Evolutionary conservation across 2,113 vertebrate genomes (phyloP).

Genomic region (Neofelis nebulosa): DNA sequence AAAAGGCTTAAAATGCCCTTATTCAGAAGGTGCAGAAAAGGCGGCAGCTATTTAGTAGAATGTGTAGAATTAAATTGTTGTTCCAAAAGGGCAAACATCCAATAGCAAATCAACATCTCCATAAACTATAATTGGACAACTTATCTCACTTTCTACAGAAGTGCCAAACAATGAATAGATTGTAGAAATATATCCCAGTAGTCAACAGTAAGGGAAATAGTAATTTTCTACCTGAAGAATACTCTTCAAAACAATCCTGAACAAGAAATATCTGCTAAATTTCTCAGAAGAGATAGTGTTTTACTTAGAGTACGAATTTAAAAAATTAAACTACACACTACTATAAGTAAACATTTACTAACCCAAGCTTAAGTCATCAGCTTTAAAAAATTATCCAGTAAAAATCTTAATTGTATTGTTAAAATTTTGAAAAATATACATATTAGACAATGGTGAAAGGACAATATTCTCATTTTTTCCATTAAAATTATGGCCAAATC

Average conservation of each 20-base stretch:
- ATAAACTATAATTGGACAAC: slow-evolving; percentile 43
- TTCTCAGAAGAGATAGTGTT: neutral
- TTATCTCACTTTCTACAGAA: neutral
- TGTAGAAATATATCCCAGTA: neutral
- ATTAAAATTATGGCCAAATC: neutral
- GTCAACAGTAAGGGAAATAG: neutral
- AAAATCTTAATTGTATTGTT: neutral
- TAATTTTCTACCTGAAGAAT: neutral
- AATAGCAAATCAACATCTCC: neutral
- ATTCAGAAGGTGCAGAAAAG: neutral
- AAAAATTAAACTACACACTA: neutral
- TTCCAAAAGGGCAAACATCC: neutral
- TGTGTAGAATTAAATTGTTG: neutral
- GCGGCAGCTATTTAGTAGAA: neutral
- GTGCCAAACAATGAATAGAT: neutral
- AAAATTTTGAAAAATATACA: slow-evolving; percentile 10
- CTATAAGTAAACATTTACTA: neutral
- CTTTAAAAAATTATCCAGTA: neutral
- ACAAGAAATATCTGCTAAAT: neutral
- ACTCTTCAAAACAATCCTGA: neutral
- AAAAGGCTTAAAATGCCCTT: slow-evolving; percentile 7
- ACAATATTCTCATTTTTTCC: neutral
- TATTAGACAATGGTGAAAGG: neutral
- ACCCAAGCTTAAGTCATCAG: neutral
- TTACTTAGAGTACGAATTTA: neutral